Percentiles rank a stretch among this genome's conserved stretches.
These are phyloP conservation scores for Grapholita molesta DNA, from an alignment of 1,140 invertebrate genomes.

Conservation along the genomic window DNA sequence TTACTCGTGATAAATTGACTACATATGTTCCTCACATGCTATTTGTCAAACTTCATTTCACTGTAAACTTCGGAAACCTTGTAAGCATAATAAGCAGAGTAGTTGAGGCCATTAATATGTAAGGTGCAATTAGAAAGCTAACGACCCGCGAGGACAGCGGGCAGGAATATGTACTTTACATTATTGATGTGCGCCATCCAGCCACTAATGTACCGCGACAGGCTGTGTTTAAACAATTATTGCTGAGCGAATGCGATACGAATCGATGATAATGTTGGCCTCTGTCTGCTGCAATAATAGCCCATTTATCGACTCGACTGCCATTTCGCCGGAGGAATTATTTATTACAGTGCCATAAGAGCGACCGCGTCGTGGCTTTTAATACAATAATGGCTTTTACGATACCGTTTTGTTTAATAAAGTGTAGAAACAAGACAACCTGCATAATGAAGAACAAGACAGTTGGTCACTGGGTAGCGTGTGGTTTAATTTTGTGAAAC, in stretches of 20 bases:
- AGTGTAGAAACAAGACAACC: slow-evolving; percentile 65
- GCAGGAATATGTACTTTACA: slow-evolving; percentile 31
- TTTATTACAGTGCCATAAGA: slow-evolving; percentile 65
- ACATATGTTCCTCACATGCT: background rate
- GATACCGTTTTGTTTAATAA: slow-evolving; percentile 68
- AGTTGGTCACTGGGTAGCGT: slow-evolving; percentile 42
- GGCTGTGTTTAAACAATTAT: slow-evolving; percentile 72
- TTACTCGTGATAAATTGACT: slow-evolving; percentile 24
- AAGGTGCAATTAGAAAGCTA: slow-evolving; percentile 43
- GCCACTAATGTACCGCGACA: slow-evolving; percentile 55
- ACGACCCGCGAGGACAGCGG: slow-evolving; percentile 34
- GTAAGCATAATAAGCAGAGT: background rate
- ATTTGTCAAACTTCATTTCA: background rate
- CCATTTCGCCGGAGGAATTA: slow-evolving; percentile 65
- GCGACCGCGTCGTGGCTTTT: slow-evolving; percentile 54
- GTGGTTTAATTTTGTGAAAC: slow-evolving; percentile 48
- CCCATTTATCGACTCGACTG: slow-evolving; percentile 67
- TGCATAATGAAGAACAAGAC: slow-evolving; percentile 64
- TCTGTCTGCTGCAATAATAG: slow-evolving; percentile 70
- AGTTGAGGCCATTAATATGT: slow-evolving; percentile 12
- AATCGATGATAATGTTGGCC: slow-evolving; percentile 69
- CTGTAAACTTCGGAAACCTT: background rate
- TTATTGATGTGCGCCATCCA: slow-evolving; percentile 50
- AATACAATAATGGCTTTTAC: slow-evolving; percentile 57
- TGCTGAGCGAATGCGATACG: slow-evolving; percentile 61